These are phyloP conservation scores for Luidia sarsii DNA, from an alignment of 53 echinoderm and acorn worm genomes.

Conservation along the genomic window DNA sequence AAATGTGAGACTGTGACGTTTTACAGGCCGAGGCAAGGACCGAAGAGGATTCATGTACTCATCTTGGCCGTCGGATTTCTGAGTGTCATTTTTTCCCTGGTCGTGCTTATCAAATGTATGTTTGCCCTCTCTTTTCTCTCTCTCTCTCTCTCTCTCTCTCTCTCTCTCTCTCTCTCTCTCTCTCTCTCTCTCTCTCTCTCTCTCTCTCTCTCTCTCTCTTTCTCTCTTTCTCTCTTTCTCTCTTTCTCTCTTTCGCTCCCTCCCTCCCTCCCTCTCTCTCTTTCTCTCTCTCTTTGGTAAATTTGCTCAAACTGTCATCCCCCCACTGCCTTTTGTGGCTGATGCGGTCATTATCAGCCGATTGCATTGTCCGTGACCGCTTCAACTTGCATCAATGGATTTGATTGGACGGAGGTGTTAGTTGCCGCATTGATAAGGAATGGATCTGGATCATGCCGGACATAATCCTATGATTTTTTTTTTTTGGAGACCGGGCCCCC, in stretches of 20 bases:
- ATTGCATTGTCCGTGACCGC: no score
- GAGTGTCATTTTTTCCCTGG: conserved; percentile 29
- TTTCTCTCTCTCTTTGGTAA: neutral
- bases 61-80: conserved; percentile 30
- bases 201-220: neutral
- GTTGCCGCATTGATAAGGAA: no score
- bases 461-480: no score
- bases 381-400: no score
- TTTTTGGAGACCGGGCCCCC: no score
- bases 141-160: neutral
- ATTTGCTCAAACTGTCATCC: conserved; percentile 22
- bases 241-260: no score
- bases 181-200: neutral
- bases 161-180: neutral
- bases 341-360: no score
- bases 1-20: conserved; percentile 47
- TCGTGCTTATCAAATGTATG: conserved; percentile 55
- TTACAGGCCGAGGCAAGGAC: conserved; percentile 6
- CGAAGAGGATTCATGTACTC: conserved; percentile 34
- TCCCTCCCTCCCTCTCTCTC: no score
- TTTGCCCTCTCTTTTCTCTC: conserved; percentile 7
- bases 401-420: no score
- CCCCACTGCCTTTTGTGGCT: no score
- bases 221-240: no score
- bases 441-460: no score